Conservation (phyloP, 1,140 invertebrate species). For the Holotrichia oblita region DNA sequence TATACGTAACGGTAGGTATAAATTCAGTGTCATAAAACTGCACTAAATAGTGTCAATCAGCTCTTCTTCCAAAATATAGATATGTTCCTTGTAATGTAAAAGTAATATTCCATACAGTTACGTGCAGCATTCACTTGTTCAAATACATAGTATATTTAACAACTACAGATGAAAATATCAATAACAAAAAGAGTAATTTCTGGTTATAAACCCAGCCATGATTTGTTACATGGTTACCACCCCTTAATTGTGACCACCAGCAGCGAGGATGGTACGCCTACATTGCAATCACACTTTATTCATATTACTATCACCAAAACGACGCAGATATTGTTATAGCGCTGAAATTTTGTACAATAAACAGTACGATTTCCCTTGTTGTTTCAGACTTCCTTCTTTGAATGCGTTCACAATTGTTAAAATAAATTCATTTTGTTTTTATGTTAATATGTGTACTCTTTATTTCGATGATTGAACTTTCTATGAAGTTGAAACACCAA, state of each 20-base stretch:
- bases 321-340: not conserved
- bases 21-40: too few relatives aligned
- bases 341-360: conserved; percentile 10
- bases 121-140: not conserved
- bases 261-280: conserved; percentile 51
- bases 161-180: conserved; percentile 7
- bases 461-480: not conserved
- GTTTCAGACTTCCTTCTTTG: not conserved
- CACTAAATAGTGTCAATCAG: too few relatives aligned
- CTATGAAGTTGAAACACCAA: too few relatives aligned
- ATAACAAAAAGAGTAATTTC: conserved; percentile 21
- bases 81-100: too few relatives aligned
- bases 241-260: conserved; percentile 50
- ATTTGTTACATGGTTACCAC: conserved; percentile 47
- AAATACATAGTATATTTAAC: not conserved
- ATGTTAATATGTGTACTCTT: not conserved
- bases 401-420: not conserved
- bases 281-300: conserved; percentile 57
- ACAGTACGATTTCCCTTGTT: not conserved
- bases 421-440: not conserved
- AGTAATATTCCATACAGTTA: too few relatives aligned
- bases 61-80: too few relatives aligned
- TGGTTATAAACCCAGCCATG: conserved; percentile 21
- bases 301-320: conserved; percentile 51
- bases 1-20: too few relatives aligned